phyloP scores from a whole-genome alignment of 2,888 invertebrate species.

The Folsomia candida region DNA sequence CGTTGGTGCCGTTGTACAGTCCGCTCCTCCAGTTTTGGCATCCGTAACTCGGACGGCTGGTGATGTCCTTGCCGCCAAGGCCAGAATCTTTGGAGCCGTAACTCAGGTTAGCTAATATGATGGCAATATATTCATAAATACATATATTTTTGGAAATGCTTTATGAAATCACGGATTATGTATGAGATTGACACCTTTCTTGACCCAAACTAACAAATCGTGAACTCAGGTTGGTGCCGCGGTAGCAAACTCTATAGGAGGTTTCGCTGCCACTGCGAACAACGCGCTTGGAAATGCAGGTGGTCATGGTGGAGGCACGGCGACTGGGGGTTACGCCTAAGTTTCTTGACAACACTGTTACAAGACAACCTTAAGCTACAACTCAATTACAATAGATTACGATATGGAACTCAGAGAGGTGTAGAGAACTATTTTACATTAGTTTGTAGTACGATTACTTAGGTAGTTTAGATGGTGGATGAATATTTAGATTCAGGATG shows the following conservation, averaged over 20 bases:
- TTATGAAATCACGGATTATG: no score
- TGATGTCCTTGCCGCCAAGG: conserved; percentile 51
- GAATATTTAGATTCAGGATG: not conserved
- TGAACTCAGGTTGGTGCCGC: conserved; percentile 52
- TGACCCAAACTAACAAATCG: no score
- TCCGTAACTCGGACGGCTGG: conserved; percentile 51
- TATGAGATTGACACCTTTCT: no score
- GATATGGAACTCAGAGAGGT: conserved; percentile 14
- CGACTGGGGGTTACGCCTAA: conserved; percentile 40
- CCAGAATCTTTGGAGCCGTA: conserved; percentile 51
- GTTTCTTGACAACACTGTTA: conserved; percentile 7
- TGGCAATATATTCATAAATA: no score
- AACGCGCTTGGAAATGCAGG: conserved; percentile 34
- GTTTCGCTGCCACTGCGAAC: conserved; percentile 49
- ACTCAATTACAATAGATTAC: not conserved
- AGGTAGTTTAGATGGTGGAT: not conserved
- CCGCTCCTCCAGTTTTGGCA: conserved; percentile 51
- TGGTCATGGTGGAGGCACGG: conserved; percentile 34
- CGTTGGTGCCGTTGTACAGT: conserved; percentile 50
- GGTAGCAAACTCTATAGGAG: conserved; percentile 51
- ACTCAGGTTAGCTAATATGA: no score
- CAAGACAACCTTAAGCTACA: not conserved
- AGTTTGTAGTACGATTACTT: not conserved
- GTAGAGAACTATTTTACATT: conserved; percentile 6
- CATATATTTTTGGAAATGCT: no score